A percentile compares a stretch with the other conserved stretches of the same genome.
Evolutionary conservation across 2,797 vertebrate genomes (phyloP).

Genomic region (Cephalopachus bancanus): DNA sequence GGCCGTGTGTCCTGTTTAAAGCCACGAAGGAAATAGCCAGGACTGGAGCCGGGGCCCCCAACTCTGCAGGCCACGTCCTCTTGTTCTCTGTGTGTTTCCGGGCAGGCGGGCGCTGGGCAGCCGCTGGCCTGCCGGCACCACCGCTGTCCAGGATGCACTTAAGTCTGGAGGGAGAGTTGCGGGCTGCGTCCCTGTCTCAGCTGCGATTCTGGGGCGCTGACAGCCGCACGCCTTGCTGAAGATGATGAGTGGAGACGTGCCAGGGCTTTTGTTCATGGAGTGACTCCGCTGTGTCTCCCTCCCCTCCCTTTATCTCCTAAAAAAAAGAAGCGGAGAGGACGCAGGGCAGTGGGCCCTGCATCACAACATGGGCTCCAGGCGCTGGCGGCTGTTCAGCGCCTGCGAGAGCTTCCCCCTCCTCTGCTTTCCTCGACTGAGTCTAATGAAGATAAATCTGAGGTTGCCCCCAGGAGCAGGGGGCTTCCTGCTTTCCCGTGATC

Average conservation of each 20-base stretch:
- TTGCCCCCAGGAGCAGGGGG: background rate
- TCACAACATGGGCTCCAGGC: slow-evolving; percentile 83
- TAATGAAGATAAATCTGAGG: slow-evolving; percentile 58
- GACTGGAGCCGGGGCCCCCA: accelerated
- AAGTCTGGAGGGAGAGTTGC: slow-evolving; percentile 71
- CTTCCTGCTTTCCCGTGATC: background rate
- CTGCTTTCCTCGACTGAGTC: slow-evolving; percentile 43
- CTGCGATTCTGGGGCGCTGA: slow-evolving; percentile 84
- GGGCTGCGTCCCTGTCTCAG: slow-evolving; percentile 57
- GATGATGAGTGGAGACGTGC: slow-evolving; percentile 73
- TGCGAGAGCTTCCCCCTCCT: slow-evolving; percentile 49
- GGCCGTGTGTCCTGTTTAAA: background rate
- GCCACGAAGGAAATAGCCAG: background rate
- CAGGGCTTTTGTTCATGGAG: slow-evolving; percentile 86
- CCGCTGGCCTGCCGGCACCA: background rate
- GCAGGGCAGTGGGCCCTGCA: slow-evolving; percentile 85
- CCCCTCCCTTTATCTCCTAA: slow-evolving; percentile 65
- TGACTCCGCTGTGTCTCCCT: slow-evolving; percentile 70
- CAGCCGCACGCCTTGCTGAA: slow-evolving; percentile 63
- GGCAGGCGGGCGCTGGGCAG: background rate
- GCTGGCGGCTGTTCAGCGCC: slow-evolving; percentile 69
- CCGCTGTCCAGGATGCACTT: slow-evolving; percentile 65
- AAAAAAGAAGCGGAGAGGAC: slow-evolving; percentile 68
- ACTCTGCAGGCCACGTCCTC: background rate
- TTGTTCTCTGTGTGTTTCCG: background rate